These are phyloP conservation scores for Salvelinus namaycush DNA, from an alignment of 2,113 vertebrate species.

Conservation along the genomic window DNA sequence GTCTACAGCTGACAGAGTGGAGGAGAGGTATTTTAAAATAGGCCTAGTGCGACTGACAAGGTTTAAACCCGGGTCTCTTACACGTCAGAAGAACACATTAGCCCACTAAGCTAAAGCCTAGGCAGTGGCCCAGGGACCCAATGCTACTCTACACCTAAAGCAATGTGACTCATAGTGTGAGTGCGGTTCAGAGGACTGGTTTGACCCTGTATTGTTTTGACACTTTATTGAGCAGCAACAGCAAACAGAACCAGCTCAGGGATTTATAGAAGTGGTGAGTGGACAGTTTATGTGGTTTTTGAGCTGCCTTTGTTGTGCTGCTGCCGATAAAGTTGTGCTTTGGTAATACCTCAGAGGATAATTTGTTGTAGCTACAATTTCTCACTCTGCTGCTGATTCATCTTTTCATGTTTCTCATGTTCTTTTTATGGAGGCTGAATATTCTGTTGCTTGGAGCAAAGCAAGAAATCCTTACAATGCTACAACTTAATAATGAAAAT, in stretches of 20 bases:
- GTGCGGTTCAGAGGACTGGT: not conserved
- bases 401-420: constrained; percentile 10
- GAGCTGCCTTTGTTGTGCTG: constrained; percentile 4
- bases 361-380: constrained; percentile 12
- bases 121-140: no score
- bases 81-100: no score
- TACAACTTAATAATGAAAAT: constrained; percentile 13
- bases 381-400: constrained; percentile 20
- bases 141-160: no score
- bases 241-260: not conserved
- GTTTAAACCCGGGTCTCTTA: no score
- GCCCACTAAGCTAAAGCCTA: no score
- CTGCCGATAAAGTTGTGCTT: constrained; percentile 25
- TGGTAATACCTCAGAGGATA: constrained; percentile 1
- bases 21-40: constrained; percentile 25
- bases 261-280: not conserved
- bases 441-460: constrained; percentile 5
- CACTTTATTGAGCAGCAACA: constrained; percentile 1
- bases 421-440: constrained; percentile 8
- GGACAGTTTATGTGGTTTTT: constrained; percentile 2
- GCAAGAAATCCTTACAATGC: constrained; percentile 9
- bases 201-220: not conserved
- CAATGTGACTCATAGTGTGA: no score
- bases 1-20: not conserved
- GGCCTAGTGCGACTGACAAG: not conserved